Conservation (phyloP, 2,888 invertebrate genomes). For the Diarsia mendica region DNA sequence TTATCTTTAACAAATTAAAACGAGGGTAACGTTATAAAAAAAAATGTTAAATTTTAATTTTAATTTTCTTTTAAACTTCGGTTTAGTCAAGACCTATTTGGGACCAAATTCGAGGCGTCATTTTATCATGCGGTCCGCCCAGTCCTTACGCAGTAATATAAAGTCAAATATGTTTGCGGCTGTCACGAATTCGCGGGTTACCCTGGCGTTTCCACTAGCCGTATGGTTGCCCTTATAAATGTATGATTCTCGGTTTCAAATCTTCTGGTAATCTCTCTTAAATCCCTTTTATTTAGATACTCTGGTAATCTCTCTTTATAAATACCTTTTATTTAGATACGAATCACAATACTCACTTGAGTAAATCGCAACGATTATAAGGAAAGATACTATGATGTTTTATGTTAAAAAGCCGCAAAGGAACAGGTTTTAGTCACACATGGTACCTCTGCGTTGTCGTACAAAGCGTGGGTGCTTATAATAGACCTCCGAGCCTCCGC, state of each 20-base stretch:
- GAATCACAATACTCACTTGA: conserved; percentile 27
- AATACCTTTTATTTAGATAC: neutral
- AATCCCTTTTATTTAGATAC: neutral
- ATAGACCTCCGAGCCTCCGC: conserved; percentile 74
- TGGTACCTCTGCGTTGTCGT: conserved; percentile 73
- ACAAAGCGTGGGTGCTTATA: conserved; percentile 84
- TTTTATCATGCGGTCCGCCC: no score
- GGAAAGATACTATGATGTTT: conserved; percentile 65
- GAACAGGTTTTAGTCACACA: conserved; percentile 66
- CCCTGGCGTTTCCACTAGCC: no score
- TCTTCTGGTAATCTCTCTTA: neutral
- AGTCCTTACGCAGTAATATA: no score
- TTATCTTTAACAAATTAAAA: no score
- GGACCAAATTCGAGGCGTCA: no score
- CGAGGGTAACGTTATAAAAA: no score
- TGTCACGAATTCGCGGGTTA: no score
- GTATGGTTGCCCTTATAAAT: no score
- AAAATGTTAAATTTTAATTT: no score
- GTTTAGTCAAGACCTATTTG: no score
- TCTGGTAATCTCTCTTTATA: neutral
- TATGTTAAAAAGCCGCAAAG: conserved; percentile 54
- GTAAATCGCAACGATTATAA: conserved; percentile 52
- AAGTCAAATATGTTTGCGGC: no score
- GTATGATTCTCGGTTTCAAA: neutral
- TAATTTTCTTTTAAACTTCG: no score